Conservation (phyloP, 2,113 vertebrate species). For the Dipodomys ordii region DNA sequence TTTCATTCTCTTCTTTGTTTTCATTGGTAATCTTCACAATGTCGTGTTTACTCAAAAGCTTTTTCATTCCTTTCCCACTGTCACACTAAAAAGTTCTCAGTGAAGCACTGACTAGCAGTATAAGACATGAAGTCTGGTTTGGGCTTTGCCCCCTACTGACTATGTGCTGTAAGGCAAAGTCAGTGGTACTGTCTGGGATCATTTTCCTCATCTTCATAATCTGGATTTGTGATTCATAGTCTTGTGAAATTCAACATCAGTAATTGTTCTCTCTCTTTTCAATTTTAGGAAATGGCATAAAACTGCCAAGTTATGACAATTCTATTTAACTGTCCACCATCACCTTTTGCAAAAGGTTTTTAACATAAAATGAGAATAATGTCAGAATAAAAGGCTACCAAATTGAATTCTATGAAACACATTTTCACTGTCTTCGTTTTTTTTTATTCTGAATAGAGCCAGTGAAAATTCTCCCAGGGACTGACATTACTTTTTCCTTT, state of each 20-base stretch:
- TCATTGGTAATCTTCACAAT: background rate
- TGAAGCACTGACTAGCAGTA: background rate
- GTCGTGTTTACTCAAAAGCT: background rate
- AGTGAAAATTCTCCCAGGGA: background rate
- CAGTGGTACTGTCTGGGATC: background rate
- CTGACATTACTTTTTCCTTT: background rate
- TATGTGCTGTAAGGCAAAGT: background rate
- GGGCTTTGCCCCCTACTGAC: background rate
- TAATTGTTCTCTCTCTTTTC: background rate
- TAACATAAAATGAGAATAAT: conserved; percentile 10
- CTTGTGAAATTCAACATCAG: background rate
- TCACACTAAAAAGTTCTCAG: background rate
- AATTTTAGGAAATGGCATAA: background rate
- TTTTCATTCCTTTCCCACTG: background rate
- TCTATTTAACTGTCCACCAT: background rate
- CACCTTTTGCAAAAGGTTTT: conserved; percentile 20
- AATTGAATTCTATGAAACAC: background rate
- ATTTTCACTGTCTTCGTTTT: background rate
- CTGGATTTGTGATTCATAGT: background rate
- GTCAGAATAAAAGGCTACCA: background rate
- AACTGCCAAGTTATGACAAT: background rate
- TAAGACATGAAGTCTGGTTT: background rate
- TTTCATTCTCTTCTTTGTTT: background rate
- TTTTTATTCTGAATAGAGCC: background rate
- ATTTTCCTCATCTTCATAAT: background rate